Percentiles rank a stretch among this genome's conserved stretches.
These are phyloP conservation scores for Fopius arisanus DNA, from an alignment of 1,140 invertebrate species.

Conservation along the genomic window DNA sequence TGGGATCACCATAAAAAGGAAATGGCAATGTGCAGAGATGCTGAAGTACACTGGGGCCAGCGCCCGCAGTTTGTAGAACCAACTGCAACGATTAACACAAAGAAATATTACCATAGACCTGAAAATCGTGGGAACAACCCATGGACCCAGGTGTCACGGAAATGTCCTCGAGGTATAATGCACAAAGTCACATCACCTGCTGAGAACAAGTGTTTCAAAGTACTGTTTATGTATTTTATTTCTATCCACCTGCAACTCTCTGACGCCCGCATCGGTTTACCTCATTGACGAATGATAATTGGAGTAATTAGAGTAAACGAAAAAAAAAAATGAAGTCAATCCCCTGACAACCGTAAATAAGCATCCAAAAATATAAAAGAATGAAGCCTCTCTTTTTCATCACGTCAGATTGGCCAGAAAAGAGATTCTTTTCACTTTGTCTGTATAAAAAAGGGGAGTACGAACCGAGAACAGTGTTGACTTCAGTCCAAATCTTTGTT, in stretches of 20 bases:
- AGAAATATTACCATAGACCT: slow-evolving; percentile 8
- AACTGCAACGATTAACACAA: slow-evolving; percentile 65
- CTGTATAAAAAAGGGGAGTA: background rate
- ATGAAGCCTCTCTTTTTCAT: background rate
- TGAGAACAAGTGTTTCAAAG: background rate
- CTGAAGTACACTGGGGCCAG: slow-evolving; percentile 85
- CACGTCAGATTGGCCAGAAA: no score
- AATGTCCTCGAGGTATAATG: background rate
- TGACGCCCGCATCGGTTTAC: background rate
- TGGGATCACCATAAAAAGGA: slow-evolving; percentile 84
- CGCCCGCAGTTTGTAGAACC: slow-evolving; percentile 79
- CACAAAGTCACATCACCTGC: slow-evolving; percentile 10
- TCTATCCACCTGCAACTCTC: background rate
- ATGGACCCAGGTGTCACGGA: slow-evolving; percentile 26
- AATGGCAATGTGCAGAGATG: slow-evolving; percentile 90
- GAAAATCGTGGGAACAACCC: slow-evolving; percentile 16
- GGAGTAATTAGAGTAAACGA: background rate
- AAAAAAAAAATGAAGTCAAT: background rate
- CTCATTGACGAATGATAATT: background rate
- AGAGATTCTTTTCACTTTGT: background rate
- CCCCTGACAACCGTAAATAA: background rate
- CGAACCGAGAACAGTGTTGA: background rate
- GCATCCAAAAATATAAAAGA: background rate
- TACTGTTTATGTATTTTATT: background rate
- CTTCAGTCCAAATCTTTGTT: background rate